Evolutionary conservation across 2,888 invertebrate genomes (phyloP).

Genomic region (Adelognathus sp.): DNA sequence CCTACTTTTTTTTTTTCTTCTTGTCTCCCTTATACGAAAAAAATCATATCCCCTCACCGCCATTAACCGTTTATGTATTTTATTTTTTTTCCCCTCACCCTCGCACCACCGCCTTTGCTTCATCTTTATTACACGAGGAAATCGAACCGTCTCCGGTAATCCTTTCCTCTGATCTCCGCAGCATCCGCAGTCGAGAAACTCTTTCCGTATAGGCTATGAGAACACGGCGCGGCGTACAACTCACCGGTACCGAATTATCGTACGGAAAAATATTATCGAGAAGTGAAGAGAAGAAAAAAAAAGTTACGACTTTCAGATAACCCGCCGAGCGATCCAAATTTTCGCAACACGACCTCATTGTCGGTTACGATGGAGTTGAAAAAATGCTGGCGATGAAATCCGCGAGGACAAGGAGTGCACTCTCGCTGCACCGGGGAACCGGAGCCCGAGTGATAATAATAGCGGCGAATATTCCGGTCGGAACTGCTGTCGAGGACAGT

Average conservation of each 20-base stretch:
- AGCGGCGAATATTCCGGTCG: constrained; percentile 54
- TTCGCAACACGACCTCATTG: constrained; percentile 51
- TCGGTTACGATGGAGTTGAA: constrained; percentile 50
- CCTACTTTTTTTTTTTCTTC: constrained; percentile 13
- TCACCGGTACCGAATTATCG: constrained; percentile 14
- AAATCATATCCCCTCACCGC: constrained; percentile 42
- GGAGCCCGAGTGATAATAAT: constrained; percentile 50
- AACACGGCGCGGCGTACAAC: constrained; percentile 1
- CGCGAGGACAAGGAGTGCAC: constrained; percentile 53
- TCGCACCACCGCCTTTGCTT: not conserved
- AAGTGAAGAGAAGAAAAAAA: not conserved
- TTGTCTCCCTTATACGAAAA: not conserved
- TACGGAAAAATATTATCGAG: not conserved
- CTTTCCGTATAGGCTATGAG: not conserved
- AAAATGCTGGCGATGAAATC: constrained; percentile 58
- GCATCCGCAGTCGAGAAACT: constrained; percentile 35
- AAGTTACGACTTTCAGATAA: constrained; percentile 1
- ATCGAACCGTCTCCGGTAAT: constrained; percentile 44
- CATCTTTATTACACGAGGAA: constrained; percentile 40
- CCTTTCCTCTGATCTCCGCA: constrained; percentile 41
- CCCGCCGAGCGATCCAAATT: constrained; percentile 26
- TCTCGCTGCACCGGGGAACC: constrained; percentile 12
- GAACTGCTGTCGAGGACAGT: constrained; percentile 30
- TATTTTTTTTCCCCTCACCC: constrained; percentile 10
- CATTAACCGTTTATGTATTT: constrained; percentile 19